These are phyloP conservation scores for Phycodurus eques DNA, from an alignment of 2,113 vertebrate species.

Conservation along the genomic window DNA sequence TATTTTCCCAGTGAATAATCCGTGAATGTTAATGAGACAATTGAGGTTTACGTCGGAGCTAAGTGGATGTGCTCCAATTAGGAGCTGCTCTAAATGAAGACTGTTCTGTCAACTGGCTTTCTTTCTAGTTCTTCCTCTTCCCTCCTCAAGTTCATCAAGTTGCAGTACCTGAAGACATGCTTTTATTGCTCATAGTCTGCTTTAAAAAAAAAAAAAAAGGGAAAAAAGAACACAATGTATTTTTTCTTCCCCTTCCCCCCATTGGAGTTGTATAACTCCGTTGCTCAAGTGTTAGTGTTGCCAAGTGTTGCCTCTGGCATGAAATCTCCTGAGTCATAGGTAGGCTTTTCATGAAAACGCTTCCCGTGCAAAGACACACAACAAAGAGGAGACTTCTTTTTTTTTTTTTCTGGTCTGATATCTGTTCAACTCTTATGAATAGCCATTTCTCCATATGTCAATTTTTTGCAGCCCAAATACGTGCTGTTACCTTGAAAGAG, in stretches of 20 bases:
- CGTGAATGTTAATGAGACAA: no score
- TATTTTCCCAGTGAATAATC: no score
- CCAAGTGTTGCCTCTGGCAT: slow-evolving; percentile 31
- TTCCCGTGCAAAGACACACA: slow-evolving; percentile 44
- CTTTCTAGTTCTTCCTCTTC: not conserved
- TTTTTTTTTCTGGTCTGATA: not conserved
- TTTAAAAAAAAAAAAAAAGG: no score
- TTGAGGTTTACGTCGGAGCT: no score
- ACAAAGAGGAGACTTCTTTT: slow-evolving; percentile 40
- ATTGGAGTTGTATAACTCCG: slow-evolving; percentile 30
- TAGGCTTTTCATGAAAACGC: slow-evolving; percentile 45
- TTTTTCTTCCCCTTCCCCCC: slow-evolving; percentile 17
- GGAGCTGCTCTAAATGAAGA: no score
- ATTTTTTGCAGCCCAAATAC: no score
- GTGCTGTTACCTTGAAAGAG: no score
- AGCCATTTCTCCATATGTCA: no score
- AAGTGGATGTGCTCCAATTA: no score
- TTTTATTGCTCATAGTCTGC: not conserved
- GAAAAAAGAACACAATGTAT: slow-evolving; percentile 22
- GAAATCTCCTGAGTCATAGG: slow-evolving; percentile 46
- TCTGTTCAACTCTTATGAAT: no score
- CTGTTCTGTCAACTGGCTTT: no score
- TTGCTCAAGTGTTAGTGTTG: slow-evolving; percentile 43
- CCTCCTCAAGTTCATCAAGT: not conserved
- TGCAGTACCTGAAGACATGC: not conserved